Conservation (phyloP, 2,797 vertebrate genomes). For the Mionectes olivaceus region DNA sequence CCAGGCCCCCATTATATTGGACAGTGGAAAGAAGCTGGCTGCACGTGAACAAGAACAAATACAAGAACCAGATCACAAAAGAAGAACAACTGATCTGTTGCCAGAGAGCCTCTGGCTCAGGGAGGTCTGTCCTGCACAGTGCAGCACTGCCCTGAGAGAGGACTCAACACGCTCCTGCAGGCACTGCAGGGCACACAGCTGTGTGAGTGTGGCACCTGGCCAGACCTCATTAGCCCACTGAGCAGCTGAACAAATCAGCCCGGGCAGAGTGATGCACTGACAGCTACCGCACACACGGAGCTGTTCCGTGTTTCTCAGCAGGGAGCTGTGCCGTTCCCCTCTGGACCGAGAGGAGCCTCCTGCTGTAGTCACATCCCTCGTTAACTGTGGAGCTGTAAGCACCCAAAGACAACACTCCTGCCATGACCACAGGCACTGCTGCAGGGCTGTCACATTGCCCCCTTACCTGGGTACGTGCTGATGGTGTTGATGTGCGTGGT, state of each 20-base stretch:
- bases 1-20: fast-evolving
- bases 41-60: not conserved
- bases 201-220: not conserved
- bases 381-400: not conserved
- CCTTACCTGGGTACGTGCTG: constrained; percentile 84
- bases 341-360: not conserved
- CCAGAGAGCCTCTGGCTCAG: not conserved
- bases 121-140: not conserved
- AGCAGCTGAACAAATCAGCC: not conserved
- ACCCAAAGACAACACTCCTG: not conserved
- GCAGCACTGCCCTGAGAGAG: not conserved
- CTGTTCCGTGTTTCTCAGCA: not conserved
- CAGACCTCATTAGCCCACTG: not conserved
- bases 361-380: not conserved
- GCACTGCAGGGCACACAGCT: not conserved
- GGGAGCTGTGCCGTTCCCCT: not conserved
- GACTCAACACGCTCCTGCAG: not conserved
- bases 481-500: constrained; percentile 85
- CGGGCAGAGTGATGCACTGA: not conserved
- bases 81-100: not conserved
- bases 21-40: not conserved
- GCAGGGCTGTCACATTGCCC: not conserved
- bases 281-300: fast-evolving
- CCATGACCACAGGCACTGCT: not conserved
- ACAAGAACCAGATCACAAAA: not conserved